Evolutionary conservation across 2,113 vertebrate genomes (phyloP).

Genomic region (Ranitomeya imitator): DNA sequence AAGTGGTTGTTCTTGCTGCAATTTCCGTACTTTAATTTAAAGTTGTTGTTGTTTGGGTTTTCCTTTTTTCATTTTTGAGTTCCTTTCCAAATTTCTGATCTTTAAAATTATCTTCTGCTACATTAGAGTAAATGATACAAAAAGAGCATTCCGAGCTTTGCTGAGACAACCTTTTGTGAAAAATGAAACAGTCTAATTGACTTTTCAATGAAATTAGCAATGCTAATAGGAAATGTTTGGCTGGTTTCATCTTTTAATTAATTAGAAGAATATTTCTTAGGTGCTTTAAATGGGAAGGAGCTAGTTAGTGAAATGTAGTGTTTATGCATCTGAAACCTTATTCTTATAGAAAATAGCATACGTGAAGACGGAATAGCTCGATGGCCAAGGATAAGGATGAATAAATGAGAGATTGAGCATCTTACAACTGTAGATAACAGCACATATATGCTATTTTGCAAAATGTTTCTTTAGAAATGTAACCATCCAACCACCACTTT

Average conservation of each 20-base stretch:
- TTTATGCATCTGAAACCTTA: neutral
- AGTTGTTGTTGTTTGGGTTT: neutral
- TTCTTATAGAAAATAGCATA: neutral
- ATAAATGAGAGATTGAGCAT: neutral
- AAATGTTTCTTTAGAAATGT: neutral
- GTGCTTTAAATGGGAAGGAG: constrained; percentile 10
- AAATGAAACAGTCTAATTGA: constrained; percentile 43
- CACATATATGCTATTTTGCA: neutral
- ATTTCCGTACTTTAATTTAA: constrained; percentile 25
- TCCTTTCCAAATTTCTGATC: constrained; percentile 20
- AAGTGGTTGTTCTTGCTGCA: neutral
- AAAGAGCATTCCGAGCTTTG: constrained; percentile 7
- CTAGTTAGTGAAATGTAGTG: neutral
- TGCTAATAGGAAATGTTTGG: constrained; percentile 41
- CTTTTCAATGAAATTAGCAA: constrained; percentile 29
- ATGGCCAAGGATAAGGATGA: neutral
- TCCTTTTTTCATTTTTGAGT: neutral
- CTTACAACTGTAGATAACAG: neutral
- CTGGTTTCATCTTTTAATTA: constrained; percentile 29
- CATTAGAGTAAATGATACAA: constrained; percentile 26
- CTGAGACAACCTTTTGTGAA: constrained; percentile 39
- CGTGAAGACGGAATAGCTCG: neutral
- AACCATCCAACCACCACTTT: neutral
- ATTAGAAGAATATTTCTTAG: constrained; percentile 24
- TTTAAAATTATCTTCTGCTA: constrained; percentile 19